These are phyloP conservation scores for Neodiprion fabricii DNA, from an alignment of 1,140 invertebrate species.

Conservation along the genomic window DNA sequence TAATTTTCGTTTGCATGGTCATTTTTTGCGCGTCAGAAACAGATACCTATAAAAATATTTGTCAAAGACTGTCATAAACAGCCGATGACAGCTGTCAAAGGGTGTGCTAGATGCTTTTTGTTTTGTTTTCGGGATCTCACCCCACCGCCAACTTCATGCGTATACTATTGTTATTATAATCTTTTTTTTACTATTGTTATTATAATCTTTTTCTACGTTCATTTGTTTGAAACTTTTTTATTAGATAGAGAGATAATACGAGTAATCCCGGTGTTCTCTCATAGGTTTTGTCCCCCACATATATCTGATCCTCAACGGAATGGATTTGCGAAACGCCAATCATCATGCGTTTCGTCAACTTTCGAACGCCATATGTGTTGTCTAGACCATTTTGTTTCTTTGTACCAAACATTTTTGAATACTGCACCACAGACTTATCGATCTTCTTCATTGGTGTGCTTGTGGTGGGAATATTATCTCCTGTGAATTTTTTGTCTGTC, in stretches of 20 bases:
- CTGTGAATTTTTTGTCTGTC: neutral
- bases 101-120: too few relatives aligned
- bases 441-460: neutral
- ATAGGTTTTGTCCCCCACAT: neutral
- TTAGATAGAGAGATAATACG: neutral
- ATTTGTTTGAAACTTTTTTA: too few relatives aligned
- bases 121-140: too few relatives aligned
- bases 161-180: too few relatives aligned
- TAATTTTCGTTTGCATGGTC: too few relatives aligned
- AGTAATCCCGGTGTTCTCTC: constrained; percentile 18
- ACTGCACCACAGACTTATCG: neutral
- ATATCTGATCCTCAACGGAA: neutral
- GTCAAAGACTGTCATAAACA: too few relatives aligned
- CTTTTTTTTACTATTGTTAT: too few relatives aligned
- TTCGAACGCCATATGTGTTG: neutral
- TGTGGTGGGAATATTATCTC: neutral
- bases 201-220: too few relatives aligned
- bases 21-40: too few relatives aligned
- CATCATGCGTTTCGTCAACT: constrained; percentile 10
- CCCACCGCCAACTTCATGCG: too few relatives aligned
- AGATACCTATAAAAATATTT: too few relatives aligned
- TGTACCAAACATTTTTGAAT: neutral
- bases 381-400: neutral
- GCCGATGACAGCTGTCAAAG: too few relatives aligned
- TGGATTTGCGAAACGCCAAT: constrained; percentile 10